Evolutionary conservation across 2,888 invertebrate genomes (phyloP).

Genomic region (Heteromyza rotundicornis): DNA sequence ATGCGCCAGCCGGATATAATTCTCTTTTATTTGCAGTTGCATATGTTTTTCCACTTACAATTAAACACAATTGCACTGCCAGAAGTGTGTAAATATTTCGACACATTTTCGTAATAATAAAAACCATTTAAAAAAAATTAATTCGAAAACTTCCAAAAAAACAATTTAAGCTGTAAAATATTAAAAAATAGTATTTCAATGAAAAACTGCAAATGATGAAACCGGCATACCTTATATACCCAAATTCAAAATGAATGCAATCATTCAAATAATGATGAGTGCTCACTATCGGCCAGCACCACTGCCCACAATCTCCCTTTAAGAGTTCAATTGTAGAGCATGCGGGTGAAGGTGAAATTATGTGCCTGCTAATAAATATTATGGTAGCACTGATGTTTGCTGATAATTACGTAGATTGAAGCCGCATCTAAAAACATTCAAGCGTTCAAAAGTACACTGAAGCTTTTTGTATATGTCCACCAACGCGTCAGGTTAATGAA

Average conservation of each 20-base stretch:
- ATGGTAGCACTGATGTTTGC: no score
- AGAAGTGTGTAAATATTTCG: neutral
- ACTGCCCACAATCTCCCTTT: neutral
- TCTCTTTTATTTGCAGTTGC: no score
- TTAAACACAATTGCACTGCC: neutral
- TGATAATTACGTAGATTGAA: no score
- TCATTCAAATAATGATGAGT: no score
- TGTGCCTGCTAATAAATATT: no score
- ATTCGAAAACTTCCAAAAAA: neutral
- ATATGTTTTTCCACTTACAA: no score
- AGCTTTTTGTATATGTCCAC: no score
- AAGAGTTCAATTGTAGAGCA: neutral
- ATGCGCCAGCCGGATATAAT: no score
- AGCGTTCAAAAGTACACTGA: no score
- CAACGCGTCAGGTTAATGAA: no score
- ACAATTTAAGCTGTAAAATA: neutral
- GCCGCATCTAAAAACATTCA: no score
- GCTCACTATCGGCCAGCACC: neutral
- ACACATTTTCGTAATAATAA: neutral
- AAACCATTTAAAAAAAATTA: neutral
- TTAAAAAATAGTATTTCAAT: neutral
- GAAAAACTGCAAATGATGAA: neutral
- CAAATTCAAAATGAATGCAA: neutral
- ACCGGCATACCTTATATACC: neutral
- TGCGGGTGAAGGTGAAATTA: constrained; percentile 3